A percentile compares a stretch with the other conserved stretches of the same genome.
Conservation (phyloP, 2,797 vertebrate species). For the Tragelaphus oryx region DNA sequence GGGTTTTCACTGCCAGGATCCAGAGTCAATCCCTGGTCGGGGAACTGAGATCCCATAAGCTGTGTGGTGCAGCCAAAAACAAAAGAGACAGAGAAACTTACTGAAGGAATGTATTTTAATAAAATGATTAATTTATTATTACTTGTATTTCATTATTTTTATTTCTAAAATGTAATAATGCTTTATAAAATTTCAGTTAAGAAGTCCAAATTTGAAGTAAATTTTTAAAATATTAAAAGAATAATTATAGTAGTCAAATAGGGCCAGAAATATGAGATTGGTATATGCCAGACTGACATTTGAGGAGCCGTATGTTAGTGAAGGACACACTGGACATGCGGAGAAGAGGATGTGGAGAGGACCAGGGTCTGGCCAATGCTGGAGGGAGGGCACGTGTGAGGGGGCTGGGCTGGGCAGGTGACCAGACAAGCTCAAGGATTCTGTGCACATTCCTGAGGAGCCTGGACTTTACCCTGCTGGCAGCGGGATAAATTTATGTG, state of each 20-base stretch:
- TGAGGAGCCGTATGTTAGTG: neutral
- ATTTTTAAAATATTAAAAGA: neutral
- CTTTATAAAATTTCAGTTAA: neutral
- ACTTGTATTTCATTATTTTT: neutral
- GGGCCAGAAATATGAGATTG: neutral
- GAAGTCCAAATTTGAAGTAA: neutral
- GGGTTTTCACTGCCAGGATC: neutral
- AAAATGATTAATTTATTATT: neutral
- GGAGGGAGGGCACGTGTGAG: accelerated
- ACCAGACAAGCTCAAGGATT: neutral
- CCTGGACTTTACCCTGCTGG: neutral
- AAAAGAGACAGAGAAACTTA: neutral
- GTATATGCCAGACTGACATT: neutral
- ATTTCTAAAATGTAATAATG: neutral
- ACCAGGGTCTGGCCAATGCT: neutral
- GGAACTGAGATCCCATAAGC: neutral
- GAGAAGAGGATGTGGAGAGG: neutral
- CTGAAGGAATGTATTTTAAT: neutral
- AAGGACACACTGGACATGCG: neutral
- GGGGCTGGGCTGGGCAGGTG: neutral
- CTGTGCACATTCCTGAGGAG: neutral
- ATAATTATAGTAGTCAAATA: neutral
- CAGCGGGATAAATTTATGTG: neutral
- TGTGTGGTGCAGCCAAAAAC: neutral
- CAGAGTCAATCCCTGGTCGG: neutral